Evolutionary conservation across 2,888 invertebrate genomes (phyloP).

Genomic region (Tillus elongatus): DNA sequence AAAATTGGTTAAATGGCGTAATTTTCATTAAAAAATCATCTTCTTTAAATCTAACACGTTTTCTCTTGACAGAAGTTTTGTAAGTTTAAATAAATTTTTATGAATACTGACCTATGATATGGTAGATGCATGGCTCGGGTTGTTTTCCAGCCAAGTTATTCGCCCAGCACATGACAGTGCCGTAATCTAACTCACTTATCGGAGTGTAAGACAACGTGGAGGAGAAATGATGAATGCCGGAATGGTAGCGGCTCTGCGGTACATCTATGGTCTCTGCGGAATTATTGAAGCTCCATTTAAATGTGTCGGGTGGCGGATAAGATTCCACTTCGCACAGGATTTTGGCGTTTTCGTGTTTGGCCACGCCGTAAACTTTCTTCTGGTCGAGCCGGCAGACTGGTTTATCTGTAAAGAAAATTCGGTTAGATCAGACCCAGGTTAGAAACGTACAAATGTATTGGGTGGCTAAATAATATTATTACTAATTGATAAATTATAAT

Average conservation of each 20-base stretch:
- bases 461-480: neutral
- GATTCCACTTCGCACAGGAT: slow-evolving; percentile 78
- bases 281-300: slow-evolving; percentile 86
- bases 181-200: slow-evolving; percentile 65
- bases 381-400: slow-evolving; percentile 70
- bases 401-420: slow-evolving; percentile 60
- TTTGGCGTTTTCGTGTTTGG: slow-evolving; percentile 69
- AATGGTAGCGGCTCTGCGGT: slow-evolving; percentile 55
- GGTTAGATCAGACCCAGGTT: too few species aligned
- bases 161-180: slow-evolving; percentile 64
- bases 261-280: slow-evolving; percentile 73
- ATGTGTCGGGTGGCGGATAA: slow-evolving; percentile 71
- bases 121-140: slow-evolving; percentile 63
- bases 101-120: too few species aligned
- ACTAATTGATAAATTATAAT: neutral
- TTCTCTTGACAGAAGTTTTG: too few species aligned
- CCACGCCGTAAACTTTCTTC: slow-evolving; percentile 74
- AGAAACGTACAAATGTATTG: neutral
- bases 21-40: too few species aligned
- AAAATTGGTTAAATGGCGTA: too few species aligned
- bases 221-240: slow-evolving; percentile 45
- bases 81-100: too few species aligned
- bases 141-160: slow-evolving; percentile 63
- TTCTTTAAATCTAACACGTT: too few species aligned
- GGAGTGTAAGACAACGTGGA: slow-evolving; percentile 71